Conservation (phyloP, 1,140 invertebrate species). For the Drosophila nasuta region DNA sequence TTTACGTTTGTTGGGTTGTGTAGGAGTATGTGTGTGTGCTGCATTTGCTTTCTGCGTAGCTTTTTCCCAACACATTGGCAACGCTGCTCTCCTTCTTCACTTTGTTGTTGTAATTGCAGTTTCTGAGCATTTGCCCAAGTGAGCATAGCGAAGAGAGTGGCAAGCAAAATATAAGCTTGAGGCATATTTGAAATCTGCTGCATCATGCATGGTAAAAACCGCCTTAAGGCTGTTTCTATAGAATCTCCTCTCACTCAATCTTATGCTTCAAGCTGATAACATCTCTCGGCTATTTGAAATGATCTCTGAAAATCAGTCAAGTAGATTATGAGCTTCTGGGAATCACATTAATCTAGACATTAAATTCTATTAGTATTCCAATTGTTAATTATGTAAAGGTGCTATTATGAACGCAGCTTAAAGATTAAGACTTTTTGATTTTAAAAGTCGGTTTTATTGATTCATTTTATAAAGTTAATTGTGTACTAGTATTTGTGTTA, state of each 20-base stretch:
- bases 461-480: too few species aligned
- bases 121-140: slow-evolving; percentile 31
- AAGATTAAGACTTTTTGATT: not conserved
- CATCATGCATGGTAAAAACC: slow-evolving; percentile 37
- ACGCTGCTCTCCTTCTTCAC: not conserved
- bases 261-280: slow-evolving; percentile 37
- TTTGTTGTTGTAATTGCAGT: slow-evolving; percentile 13
- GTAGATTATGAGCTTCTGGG: slow-evolving; percentile 12
- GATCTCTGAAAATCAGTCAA: slow-evolving; percentile 28
- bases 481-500: too few species aligned
- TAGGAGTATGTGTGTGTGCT: slow-evolving; percentile 24
- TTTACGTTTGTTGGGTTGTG: slow-evolving; percentile 13
- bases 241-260: slow-evolving; percentile 11
- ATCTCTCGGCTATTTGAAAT: slow-evolving; percentile 9
- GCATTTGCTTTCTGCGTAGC: slow-evolving; percentile 43
- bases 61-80: slow-evolving; percentile 37
- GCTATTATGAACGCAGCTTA: not conserved
- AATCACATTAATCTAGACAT: not conserved
- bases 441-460: too few species aligned
- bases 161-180: slow-evolving; percentile 23
- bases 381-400: slow-evolving; percentile 7
- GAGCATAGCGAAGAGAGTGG: slow-evolving; percentile 35
- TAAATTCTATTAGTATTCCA: not conserved
- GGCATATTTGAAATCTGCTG: slow-evolving; percentile 19
- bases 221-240: slow-evolving; percentile 23